A percentile compares a stretch with the other conserved stretches of the same genome.
Conservation (phyloP, 2,113 vertebrate genomes). For the Narcine bancroftii region DNA sequence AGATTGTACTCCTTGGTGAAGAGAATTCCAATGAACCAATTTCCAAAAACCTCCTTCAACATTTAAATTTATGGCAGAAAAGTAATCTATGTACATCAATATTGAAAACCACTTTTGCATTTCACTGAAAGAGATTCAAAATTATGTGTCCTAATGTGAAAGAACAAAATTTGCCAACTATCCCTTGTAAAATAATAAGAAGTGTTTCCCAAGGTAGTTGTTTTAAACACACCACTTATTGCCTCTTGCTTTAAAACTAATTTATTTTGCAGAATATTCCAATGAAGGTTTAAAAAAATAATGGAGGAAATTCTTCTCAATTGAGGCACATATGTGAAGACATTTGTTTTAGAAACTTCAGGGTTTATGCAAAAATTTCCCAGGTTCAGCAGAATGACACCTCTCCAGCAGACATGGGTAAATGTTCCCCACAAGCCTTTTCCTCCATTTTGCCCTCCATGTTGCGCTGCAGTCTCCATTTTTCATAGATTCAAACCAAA, state of each 20-base stretch:
- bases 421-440: background rate
- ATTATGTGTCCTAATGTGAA: background rate
- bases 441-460: background rate
- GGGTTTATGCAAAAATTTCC: background rate
- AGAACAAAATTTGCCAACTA: background rate
- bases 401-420: background rate
- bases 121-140: background rate
- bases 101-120: background rate
- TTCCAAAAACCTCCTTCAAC: background rate
- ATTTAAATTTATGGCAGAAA: background rate
- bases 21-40: too few species aligned
- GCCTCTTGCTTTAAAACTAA: too few species aligned
- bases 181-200: background rate
- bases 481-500: background rate
- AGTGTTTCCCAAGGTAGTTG: background rate
- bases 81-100: background rate
- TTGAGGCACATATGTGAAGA: background rate
- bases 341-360: background rate
- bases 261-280: background rate
- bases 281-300: background rate
- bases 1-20: too few species aligned
- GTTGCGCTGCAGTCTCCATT: too few species aligned
- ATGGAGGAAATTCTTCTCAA: background rate
- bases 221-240: background rate
- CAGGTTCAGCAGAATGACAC: background rate